These are phyloP conservation scores for Pteromalus puparum DNA, from an alignment of 1,140 invertebrate species.

Conservation along the genomic window DNA sequence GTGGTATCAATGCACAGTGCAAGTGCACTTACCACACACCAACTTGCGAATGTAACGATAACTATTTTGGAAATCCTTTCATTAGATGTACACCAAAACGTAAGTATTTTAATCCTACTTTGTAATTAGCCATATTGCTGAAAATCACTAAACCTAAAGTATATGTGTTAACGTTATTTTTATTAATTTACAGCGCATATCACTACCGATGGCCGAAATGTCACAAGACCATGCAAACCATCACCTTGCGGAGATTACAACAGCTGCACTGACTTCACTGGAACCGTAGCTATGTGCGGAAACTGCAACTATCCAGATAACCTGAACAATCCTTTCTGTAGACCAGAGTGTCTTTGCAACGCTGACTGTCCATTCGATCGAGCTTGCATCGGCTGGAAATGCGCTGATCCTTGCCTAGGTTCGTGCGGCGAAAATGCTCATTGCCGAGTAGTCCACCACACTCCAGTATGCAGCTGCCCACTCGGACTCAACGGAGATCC, in stretches of 20 bases:
- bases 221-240: slow-evolving; percentile 81
- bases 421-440: slow-evolving; percentile 88
- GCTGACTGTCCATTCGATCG: slow-evolving; percentile 87
- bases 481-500: slow-evolving; percentile 87
- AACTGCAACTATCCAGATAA: slow-evolving; percentile 82
- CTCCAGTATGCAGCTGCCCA: slow-evolving; percentile 86
- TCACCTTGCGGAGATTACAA: slow-evolving; percentile 86
- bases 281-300: slow-evolving; percentile 86
- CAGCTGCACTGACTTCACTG: slow-evolving; percentile 81
- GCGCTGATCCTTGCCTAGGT: slow-evolving; percentile 87
- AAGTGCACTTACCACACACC: slow-evolving; percentile 85
- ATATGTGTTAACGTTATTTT: not conserved
- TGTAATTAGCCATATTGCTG: not conserved
- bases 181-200: slow-evolving; percentile 66
- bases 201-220: slow-evolving; percentile 76
- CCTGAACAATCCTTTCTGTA: slow-evolving; percentile 82
- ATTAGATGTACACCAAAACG: slow-evolving; percentile 84
- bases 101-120: slow-evolving; percentile 70
- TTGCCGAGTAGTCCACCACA: slow-evolving; percentile 85
- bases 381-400: slow-evolving; percentile 85
- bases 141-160: not conserved
- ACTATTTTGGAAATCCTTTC: slow-evolving; percentile 88
- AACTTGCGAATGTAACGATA: slow-evolving; percentile 83
- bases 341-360: slow-evolving; percentile 85
- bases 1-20: slow-evolving; percentile 86